Evolutionary conservation across 2,113 vertebrate species (phyloP), one percentile per base, ranked within the genome.

Genomic region (Setophaga coronata): DNA sequence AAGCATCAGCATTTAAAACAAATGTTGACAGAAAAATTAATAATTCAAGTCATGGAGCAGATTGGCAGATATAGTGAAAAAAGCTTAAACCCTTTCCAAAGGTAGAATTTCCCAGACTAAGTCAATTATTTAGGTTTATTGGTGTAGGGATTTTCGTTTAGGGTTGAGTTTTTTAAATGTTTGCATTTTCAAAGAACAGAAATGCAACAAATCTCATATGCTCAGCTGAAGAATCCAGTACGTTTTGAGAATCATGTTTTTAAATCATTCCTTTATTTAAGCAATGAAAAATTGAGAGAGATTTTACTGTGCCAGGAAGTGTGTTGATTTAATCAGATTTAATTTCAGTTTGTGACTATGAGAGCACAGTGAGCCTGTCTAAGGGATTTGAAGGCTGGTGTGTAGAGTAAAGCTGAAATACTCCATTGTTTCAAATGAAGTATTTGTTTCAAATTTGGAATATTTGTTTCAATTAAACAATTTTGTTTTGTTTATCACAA

Each of bases 191-290:
- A 79, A 48, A 60, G 29, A 82, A 47, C 14, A 18, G 69, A 67
- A 79, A n/a, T 50, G 25, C 50, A 67, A 14, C n/a, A 93, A 80
- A 70, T 61, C 58, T 51, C 3, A 12, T 33, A 8, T 58, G 34
- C n/a, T 70, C 28, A 56, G 20, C 34, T 66, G 43, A 66, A 25
- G 36, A 74, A 67, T n/a, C 0, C 0, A 0, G 4, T 34, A 20
- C 18, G 10, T 86, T 54, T 20, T 8, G 43, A 82, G 48, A 51
- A 50, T 23, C 21, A 12, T 2, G 1, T 57, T 74, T 86, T 54
- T 9, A 91, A 91, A 53, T 51, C 26, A 29, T 45, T 74, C 16
- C 28, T 77, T 26, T 70, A 4, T 89, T 84, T 87, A 65, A 87
- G 64, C 76, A 80, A 19, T 20, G 31, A 65, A 80, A 77, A 77